Evolutionary conservation across 2,888 invertebrate species (phyloP).

Genomic region (Parochlus steinenii): DNA sequence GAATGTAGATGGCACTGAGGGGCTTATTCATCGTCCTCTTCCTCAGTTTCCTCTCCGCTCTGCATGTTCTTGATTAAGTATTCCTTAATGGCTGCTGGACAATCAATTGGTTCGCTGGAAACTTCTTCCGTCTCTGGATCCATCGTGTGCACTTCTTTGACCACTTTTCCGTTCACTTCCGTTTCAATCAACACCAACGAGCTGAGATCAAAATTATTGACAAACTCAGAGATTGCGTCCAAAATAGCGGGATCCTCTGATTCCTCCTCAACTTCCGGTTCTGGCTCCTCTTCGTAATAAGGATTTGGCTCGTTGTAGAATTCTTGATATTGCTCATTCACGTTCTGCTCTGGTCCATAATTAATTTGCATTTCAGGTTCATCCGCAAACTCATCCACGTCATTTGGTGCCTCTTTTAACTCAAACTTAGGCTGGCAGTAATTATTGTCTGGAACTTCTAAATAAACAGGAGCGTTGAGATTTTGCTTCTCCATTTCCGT

Average conservation of each 20-base stretch:
- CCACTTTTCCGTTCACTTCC: slow-evolving; percentile 14
- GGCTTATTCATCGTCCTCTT: too few species aligned
- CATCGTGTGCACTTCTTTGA: slow-evolving; percentile 27
- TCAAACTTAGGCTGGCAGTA: not conserved
- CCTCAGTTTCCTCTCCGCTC: too few species aligned
- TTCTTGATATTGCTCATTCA: not conserved
- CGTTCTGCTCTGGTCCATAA: too few species aligned
- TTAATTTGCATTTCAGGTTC: too few species aligned
- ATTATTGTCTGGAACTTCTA: too few species aligned
- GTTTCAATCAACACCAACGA: slow-evolving; percentile 1
- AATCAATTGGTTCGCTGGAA: slow-evolving; percentile 25
- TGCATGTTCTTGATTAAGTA: too few species aligned
- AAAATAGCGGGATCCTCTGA: slow-evolving; percentile 7
- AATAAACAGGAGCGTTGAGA: too few species aligned
- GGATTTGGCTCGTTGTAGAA: not conserved
- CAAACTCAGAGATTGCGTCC: too few species aligned
- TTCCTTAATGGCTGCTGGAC: too few species aligned
- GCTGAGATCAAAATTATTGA: slow-evolving; percentile 6
- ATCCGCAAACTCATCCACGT: too few species aligned
- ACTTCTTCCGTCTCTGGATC: slow-evolving; percentile 24
- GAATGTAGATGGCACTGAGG: too few species aligned
- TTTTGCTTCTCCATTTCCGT: too few species aligned
- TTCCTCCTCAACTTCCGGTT: not conserved
- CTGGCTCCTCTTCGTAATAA: not conserved
- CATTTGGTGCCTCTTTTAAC: not conserved